Conservation (phyloP, 2,113 vertebrate genomes). For the Sinocyclocheilus maitianheensis region DNA sequence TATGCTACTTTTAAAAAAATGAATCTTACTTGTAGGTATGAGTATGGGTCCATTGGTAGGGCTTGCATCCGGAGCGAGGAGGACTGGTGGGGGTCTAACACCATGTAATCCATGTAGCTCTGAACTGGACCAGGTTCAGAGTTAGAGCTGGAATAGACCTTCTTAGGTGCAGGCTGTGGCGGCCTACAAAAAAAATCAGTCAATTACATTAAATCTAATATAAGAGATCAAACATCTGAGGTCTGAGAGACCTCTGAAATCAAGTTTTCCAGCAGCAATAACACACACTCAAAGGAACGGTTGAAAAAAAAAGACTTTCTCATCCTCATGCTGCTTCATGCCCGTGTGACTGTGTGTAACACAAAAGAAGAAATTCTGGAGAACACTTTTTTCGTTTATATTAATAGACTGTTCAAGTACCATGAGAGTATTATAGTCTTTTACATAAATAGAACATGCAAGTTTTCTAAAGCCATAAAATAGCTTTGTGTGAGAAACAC, state of each 20-base stretch:
- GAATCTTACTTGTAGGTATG: slow-evolving; percentile 83
- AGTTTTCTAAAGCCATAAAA: background rate
- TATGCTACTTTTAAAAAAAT: slow-evolving; percentile 72
- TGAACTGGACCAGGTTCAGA: slow-evolving; percentile 67
- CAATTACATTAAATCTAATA: slow-evolving; percentile 8
- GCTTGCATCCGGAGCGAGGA: slow-evolving; percentile 77
- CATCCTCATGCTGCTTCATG: background rate
- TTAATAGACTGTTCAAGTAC: background rate
- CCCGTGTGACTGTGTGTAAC: background rate
- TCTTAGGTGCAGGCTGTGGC: slow-evolving; percentile 50
- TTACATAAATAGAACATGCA: background rate
- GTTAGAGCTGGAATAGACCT: slow-evolving; percentile 64
- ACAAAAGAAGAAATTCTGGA: background rate
- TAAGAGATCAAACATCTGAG: background rate
- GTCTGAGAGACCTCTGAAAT: background rate
- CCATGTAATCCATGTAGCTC: slow-evolving; percentile 86
- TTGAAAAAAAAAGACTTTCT: background rate
- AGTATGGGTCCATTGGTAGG: slow-evolving; percentile 83
- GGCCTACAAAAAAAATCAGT: slow-evolving; percentile 42
- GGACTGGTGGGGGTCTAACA: slow-evolving; percentile 78
- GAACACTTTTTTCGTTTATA: background rate
- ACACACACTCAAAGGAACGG: background rate
- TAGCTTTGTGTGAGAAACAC: background rate
- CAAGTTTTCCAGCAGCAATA: slow-evolving; percentile 1
- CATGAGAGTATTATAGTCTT: background rate